Base-by-base conservation (phyloP, 2,797 vertebrate species). In the Knipowitschia caucasica region DNA sequence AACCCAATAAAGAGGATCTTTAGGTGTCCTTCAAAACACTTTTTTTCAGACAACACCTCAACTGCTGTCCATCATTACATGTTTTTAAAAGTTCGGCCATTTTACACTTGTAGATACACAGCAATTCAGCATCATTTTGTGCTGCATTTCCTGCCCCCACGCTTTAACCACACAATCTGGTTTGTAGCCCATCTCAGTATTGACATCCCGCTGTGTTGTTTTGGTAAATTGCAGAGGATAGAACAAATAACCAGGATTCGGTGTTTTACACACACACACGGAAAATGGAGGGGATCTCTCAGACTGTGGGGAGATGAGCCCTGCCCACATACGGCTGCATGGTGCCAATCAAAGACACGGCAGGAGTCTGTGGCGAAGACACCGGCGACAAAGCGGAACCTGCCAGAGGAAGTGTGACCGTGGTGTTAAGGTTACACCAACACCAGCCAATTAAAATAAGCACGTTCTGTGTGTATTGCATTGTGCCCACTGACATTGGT, bases 181-280 rank as follows among this genome's bases (percentile, higher is more conserved):
- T 44, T 57, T 50, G 15, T 55, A 21, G n/a, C 29, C 39, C 39
- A 3, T 35, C 33, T 44, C 7, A 4, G 17, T 21, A 14, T 49
- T 49, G 46, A 33, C 29, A 20, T 49, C 18, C 11, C 42, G 20
- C 21, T 12, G 5, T 49, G 17, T 10, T 64, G 45, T 59, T 67
- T 49, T 34, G 53, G 42, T 18, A 65, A 66, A 75, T 35, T 50
- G 59, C 50, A 54, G 46, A 56, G 39, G 45, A 64, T 59, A 23
- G 45, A 20, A 14, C 36, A 24, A 64, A 59, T 20, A 55, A 46
- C 51, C 47, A 53, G 64, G 54, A 29, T 35, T 21, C 17, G 21
- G 34, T 26, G 45, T 31, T 18, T 49, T 66, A 51, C 61, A 23
- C 9, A 30, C 58, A 59, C 66, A 62, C 71, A 56, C 54, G 64